Evolutionary conservation across 2,888 invertebrate genomes (phyloP), one percentile per base, ranked within the genome.

Genomic region (Hyalella azteca): DNA sequence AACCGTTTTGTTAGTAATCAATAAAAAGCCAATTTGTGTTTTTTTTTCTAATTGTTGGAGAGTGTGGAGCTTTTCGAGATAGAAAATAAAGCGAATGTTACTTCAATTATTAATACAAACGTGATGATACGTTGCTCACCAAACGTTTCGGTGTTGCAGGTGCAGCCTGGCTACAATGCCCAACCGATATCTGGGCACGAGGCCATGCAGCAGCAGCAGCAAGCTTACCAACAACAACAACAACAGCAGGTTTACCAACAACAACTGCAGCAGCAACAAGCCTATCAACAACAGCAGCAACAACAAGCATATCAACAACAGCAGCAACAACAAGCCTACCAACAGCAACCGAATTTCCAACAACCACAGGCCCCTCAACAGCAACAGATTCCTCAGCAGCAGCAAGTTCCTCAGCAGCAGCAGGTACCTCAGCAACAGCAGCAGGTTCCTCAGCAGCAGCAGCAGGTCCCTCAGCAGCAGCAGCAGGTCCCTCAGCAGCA

Each of bases 341-440:
- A 73, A 32, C 73, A 75, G 22, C 75, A 75, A 32, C 75, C 22
- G 45, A 41, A 13, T 41, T 9, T 4, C 2, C 75, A 41, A 9
- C 75, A 75, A 45, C 75, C 22, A 45, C 75, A 75, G 15, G 22
- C 45, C 22, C 75, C 75, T 26, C 75, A 75, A 41, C 75, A 73
- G 40, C 73, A 39, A 73, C 76, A 41, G 45, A 19, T 73, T 36
- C 73, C 75, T 7, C 75, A 75, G 22, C 75, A 73, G 45, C 49
- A 45, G 29, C 76, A 76, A 41, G 13, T 76, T 45, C 76, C 76
- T 45, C 49, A 48, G 49, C 49, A 32, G 32, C 49, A 50, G 9
- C 48, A 29, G 26, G 4, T 13, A 3, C 49, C 22, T 13, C 59
- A 82, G 73, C 77, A 80, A 40, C 82, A 82, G 66, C 78, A 82